Evolutionary conservation across 2,888 invertebrate species (phyloP).

Genomic region (Xestoiulus laeticollis): DNA sequence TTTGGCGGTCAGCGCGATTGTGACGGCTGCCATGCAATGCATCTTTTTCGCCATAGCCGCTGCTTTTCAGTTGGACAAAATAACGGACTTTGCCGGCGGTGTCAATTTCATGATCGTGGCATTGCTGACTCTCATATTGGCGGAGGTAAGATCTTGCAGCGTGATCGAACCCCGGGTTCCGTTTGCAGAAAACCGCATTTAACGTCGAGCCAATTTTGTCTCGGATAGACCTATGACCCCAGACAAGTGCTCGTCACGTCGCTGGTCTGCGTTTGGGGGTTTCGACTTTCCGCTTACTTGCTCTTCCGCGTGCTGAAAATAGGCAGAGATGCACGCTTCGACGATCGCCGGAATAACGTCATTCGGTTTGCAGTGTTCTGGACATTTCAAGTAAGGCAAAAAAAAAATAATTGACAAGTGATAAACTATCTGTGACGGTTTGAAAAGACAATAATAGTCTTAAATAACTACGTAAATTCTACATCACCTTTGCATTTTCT

Average conservation of each 20-base stretch:
- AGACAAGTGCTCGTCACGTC: constrained; percentile 90
- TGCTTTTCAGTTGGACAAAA: constrained; percentile 85
- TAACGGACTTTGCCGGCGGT: constrained; percentile 93
- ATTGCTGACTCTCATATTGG: constrained; percentile 84
- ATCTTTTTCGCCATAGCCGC: constrained; percentile 88
- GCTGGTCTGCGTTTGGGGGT: constrained; percentile 88
- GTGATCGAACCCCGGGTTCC: background rate
- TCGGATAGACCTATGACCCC: constrained; percentile 75
- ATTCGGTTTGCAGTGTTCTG: constrained; percentile 92
- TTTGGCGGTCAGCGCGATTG: constrained; percentile 85
- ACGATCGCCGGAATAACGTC: constrained; percentile 85
- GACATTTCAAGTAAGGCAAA: constrained; percentile 80
- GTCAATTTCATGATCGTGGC: constrained; percentile 92
- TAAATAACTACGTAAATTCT: no score
- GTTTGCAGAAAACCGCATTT: background rate
- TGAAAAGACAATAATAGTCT: no score
- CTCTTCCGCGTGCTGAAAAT: constrained; percentile 90
- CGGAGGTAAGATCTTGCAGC: constrained; percentile 67
- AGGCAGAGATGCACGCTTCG: constrained; percentile 89
- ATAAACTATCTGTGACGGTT: no score
- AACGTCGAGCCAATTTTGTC: background rate
- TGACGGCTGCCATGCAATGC: constrained; percentile 84
- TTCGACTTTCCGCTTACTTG: constrained; percentile 84
- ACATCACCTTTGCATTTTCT: constrained; percentile 54
- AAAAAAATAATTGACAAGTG: background rate